Evolutionary conservation across 2,797 vertebrate species (phyloP), one percentile per base, ranked within the genome.

Genomic region (Intellagama lesueurii): DNA sequence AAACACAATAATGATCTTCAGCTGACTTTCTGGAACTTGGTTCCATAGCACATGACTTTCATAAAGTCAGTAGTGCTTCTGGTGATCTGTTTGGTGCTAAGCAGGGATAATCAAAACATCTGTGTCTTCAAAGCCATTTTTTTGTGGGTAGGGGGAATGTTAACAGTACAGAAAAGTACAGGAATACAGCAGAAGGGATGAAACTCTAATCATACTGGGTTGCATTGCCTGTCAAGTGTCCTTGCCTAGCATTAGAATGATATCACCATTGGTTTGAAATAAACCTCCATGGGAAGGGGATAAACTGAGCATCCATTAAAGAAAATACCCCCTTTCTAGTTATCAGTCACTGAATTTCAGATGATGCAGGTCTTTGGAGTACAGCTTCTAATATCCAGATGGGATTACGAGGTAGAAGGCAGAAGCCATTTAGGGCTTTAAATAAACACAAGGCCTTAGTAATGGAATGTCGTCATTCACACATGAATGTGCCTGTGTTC

Each of bases 11-110:
- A n/a, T n/a, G 1, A 92, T 69, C 85, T 92, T 95, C 93, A 94
- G 91, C 91, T 91, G 82, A 69, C 7, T 90, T 64, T 90, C 81
- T 81, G 40, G 91, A 88, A 73, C 91, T 93, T 93, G 26, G 1
- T 4, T 32, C 68, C 44, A 60, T 85, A 30, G 24, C 32, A 72
- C 24, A 73, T 52, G 69, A 17, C 19, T 84, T 49, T 52, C 32
- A 5, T 9, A 47, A 83, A n/a, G 35, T 30, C 35, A 47, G 40
- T 83, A 1, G 3, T n/a, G 72, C 30, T 69, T 32, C 30, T 52
- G 47, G 7, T 28, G 24, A 4, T 24, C 24, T 35, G 1, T 16
- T 66, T 66, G 8, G 60, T 66, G 80, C 1, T n/a, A 81, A 40
- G 32, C 19, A 14, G 60, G 24, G 17, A 81, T 35, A 19, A 1